Base-by-base conservation (phyloP, 2,888 invertebrate species). In the Trichopria drosophilae region DNA sequence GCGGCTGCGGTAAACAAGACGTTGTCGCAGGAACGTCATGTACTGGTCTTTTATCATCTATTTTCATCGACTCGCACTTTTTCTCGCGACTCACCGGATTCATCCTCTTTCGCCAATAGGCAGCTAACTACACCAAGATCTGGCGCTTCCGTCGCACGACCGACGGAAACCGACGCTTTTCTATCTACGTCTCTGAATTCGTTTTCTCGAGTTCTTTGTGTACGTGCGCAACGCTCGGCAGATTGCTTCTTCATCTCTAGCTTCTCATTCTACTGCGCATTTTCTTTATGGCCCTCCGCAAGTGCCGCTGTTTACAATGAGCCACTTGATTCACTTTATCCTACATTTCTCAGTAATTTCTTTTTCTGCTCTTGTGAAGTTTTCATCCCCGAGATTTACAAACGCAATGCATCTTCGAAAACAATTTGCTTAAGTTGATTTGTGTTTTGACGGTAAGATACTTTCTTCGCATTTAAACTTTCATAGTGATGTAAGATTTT, bases 1-100 rank as follows among this genome's bases (percentile, higher is more conserved):
- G 66, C 62, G 55, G 58, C 61, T 59, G 62, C 54, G 63, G 65
- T 69, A 71, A 70, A 70, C 71, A 69, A 64, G 63, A 63, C 61
- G 65, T 63, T 59, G 53, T 58, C 59, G 44, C 61, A 59, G 65
- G 62, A 67, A 62, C 65, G 60, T 61, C 55, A 51, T 46, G 53
- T 56, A 54, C 58, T 47, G 43, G n/a, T n/a, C n/a, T n/a, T n/a
- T n/a, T n/a, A n/a, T 44, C 36, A 31, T 43, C 26, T 31, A 37
- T 35, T 42, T 24, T 20, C 40, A 35, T 22, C 24, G 44, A 34
- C 54, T 23, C 35, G 7, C 24, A 29, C 31, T 10, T 23, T 12
- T 18, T 18, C 29, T 20, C 20, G 10, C n/a, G n/a, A n/a, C n/a
- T n/a, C n/a, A 10, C 22, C 31, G 23, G 18, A 29, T 42, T 46